Percentiles rank a stretch among this genome's conserved stretches.
These are phyloP conservation scores for Umimayanthus chanpuru DNA, from an alignment of 92 coral and sea anemone genomes.

Conservation along the genomic window DNA sequence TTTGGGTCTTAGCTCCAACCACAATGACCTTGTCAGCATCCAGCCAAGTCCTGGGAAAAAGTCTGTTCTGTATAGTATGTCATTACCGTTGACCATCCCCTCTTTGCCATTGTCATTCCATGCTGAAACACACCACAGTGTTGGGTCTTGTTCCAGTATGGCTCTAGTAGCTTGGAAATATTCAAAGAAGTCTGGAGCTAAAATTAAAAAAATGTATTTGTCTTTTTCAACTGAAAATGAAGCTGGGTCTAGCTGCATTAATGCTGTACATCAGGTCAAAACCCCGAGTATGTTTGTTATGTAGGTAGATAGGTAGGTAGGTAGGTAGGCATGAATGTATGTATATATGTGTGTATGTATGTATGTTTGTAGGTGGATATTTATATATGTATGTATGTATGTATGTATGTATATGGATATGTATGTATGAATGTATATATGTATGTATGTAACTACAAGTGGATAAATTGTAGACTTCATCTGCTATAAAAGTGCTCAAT, in stretches of 20 bases:
- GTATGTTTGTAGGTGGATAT: too few species aligned
- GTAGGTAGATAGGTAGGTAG: too few species aligned
- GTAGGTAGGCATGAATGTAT: too few species aligned
- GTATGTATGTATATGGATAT: too few species aligned
- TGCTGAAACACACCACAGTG: constrained; percentile 96
- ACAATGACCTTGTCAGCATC: constrained; percentile 84
- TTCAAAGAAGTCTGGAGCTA: constrained; percentile 97
- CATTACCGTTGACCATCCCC: constrained; percentile 85
- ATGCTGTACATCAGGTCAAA: too few species aligned
- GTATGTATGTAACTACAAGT: too few species aligned
- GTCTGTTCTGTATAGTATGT: constrained; percentile 87
- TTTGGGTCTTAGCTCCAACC: constrained; percentile 83
- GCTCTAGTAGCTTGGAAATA: constrained; percentile 86
- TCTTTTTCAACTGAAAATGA: background rate
- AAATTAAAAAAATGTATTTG: background rate
- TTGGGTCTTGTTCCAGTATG: constrained; percentile 81
- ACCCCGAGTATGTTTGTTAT: too few species aligned
- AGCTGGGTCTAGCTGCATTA: background rate
- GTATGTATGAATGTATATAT: too few species aligned
- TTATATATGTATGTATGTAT: too few species aligned
- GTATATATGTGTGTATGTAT: too few species aligned
- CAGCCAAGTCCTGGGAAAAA: constrained; percentile 98
- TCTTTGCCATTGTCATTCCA: constrained; percentile 99
- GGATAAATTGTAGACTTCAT: too few species aligned
- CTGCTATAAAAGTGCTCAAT: too few species aligned